Evolutionary conservation across 2,888 invertebrate genomes (phyloP), one percentile per base, ranked within the genome.

Genomic region (Biston stratarius): DNA sequence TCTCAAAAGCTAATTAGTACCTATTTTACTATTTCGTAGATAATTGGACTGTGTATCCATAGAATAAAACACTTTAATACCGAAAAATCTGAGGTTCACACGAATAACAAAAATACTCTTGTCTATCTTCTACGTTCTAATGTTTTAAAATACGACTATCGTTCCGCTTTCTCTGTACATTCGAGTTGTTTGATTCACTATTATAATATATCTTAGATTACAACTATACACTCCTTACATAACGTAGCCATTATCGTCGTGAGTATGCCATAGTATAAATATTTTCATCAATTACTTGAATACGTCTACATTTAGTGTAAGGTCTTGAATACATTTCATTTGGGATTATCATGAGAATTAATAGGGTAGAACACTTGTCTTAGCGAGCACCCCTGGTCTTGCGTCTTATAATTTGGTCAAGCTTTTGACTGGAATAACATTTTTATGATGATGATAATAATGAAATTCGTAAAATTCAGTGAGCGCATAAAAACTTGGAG

Each of bases 201-300:
- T 70, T 52, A 48, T 48, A 67, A 34, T 64, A 48, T 49, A 51
- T 65, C 40, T 69, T 72, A 70, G 61, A 56, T 70, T 74, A 79
- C 81, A 76, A 73, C 77, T 84, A 81, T 85, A 84, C 84, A 86
- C 76, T 84, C 80, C 81, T 83, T 69, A 77, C 57, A 63, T 69
- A 59, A 78, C 83, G 76, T 70, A 81, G 86, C 87, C 86, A 64
- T 75, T 76, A 83, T 87, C 84, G 80, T 80, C 83, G 83, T 84
- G 74, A 64, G 77, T 67, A 62, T 52, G 34, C 60, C 49, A 57
- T 52, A 44, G 10, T 55, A 49, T 58, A 48, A 56, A 49, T 55
- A 48, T 40, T 62, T 42, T 58, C 12, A 15, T 15, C 33, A 48
- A 38, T 48, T 33, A 9, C 0, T 45, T 40, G 24, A 14, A 38